These are phyloP conservation scores for Asteroscopus sphinx DNA, from an alignment of 2,888 invertebrate genomes.

Conservation along the genomic window DNA sequence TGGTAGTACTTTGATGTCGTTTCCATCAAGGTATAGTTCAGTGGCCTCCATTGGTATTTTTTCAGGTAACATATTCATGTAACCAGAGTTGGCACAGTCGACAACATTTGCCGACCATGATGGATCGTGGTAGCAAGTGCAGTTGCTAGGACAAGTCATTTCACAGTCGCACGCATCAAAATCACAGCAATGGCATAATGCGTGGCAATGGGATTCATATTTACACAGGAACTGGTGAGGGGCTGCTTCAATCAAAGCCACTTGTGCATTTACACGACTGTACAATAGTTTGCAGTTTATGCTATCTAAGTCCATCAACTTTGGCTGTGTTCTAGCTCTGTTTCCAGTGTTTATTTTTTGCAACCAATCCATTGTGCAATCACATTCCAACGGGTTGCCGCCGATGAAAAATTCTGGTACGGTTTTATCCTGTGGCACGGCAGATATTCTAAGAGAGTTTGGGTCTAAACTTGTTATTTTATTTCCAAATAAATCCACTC, in stretches of 20 bases:
- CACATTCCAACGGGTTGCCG: conserved; percentile 96
- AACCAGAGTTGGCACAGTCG: conserved; percentile 93
- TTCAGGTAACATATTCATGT: conserved; percentile 92
- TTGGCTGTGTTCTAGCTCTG: conserved; percentile 94
- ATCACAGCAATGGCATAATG: conserved; percentile 96
- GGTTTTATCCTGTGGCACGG: conserved; percentile 92
- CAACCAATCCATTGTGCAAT: conserved; percentile 97
- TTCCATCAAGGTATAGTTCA: conserved; percentile 96
- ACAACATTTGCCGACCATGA: conserved; percentile 96
- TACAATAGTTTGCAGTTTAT: conserved; percentile 95
- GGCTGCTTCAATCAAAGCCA: conserved; percentile 94
- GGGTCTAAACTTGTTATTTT: conserved; percentile 94
- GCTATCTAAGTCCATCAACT: conserved; percentile 94
- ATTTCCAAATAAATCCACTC: conserved; percentile 95
- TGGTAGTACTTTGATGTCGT: conserved; percentile 93
- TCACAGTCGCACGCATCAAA: conserved; percentile 98
- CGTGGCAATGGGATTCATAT: conserved; percentile 96
- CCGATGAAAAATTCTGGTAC: conserved; percentile 96
- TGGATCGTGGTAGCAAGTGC: conserved; percentile 96
- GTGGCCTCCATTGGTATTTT: conserved; percentile 97
- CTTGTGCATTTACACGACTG: conserved; percentile 93
- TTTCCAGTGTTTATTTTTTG: conserved; percentile 94
- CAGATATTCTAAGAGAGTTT: conserved; percentile 93
- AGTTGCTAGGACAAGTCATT: conserved; percentile 96
- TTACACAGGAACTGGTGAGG: conserved; percentile 96